phyloP scores from a whole-genome alignment of 2,113 vertebrate species.

The Vulpes ferrilata region DNA sequence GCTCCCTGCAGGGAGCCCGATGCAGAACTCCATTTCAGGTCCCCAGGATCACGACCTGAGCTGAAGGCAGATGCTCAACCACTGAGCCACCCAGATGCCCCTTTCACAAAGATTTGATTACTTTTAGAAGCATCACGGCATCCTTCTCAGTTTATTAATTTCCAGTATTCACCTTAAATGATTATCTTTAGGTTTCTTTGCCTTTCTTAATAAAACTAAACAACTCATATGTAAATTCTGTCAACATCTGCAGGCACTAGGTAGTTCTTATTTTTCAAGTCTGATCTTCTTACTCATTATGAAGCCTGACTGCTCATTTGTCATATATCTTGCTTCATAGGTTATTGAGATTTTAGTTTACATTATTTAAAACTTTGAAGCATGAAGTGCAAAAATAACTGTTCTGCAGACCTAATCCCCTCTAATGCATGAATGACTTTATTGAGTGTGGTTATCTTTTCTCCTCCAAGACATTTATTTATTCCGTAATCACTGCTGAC shows the following conservation, averaged over 20 bases:
- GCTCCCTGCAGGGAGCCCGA: no score
- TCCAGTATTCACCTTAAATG: neutral
- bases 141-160: neutral
- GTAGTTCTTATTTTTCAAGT: neutral
- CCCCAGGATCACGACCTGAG: no score
- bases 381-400: neutral
- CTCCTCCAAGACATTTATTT: slow-evolving; percentile 27
- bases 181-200: neutral
- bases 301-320: neutral
- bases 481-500: neutral
- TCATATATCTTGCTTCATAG: neutral
- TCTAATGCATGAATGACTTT: neutral
- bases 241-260: neutral
- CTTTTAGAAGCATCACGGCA: neutral
- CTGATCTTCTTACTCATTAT: neutral
- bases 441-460: neutral
- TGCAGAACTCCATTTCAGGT: no score
- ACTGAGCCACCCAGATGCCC: no score
- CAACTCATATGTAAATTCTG: neutral
- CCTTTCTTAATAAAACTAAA: neutral
- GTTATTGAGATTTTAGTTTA: neutral
- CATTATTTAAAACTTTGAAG: neutral
- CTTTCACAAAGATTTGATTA: neutral
- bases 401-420: neutral
- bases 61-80: no score